phyloP scores from a whole-genome alignment of 2,888 invertebrate species.

The Drosophila hamatofila region DNA sequence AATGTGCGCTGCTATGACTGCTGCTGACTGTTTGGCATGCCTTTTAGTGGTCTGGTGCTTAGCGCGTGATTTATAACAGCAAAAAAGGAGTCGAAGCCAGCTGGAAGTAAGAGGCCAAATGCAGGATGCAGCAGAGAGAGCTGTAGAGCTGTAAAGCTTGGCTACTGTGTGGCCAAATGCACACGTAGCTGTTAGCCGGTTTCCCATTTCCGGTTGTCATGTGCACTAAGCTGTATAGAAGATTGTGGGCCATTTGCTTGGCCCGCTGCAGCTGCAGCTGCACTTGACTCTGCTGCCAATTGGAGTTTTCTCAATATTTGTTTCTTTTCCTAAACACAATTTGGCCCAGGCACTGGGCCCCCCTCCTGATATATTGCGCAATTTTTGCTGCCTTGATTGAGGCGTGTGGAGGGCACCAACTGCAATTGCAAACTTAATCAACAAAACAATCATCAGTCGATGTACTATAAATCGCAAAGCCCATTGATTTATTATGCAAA shows the following conservation, averaged over 20 bases:
- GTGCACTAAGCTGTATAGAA: constrained; percentile 72
- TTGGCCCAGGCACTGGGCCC: constrained; percentile 19
- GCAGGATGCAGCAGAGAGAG: constrained; percentile 19
- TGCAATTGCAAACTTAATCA: constrained; percentile 67
- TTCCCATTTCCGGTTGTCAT: constrained; percentile 79
- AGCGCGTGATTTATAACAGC: constrained; percentile 77
- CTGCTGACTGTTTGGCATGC: constrained; percentile 60
- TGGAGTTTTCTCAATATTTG: constrained; percentile 30
- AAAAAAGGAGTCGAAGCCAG: constrained; percentile 50
- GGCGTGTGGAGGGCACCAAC: constrained; percentile 22
- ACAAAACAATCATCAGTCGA: constrained; percentile 63
- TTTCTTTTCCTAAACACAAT: constrained; percentile 37
- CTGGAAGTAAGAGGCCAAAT: constrained; percentile 41
- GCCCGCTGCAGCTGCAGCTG: constrained; percentile 22
- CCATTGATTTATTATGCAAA: constrained; percentile 75
- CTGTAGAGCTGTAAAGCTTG: constrained; percentile 21
- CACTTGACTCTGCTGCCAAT: constrained; percentile 43
- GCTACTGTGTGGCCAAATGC: constrained; percentile 69
- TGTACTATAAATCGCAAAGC: constrained; percentile 39
- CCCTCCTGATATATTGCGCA: constrained; percentile 54
- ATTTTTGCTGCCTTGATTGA: constrained; percentile 53
- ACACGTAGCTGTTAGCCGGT: constrained; percentile 75
- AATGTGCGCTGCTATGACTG: constrained; percentile 52
- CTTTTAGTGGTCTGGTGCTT: constrained; percentile 76
- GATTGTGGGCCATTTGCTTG: constrained; percentile 65